Base-by-base conservation (phyloP, 2,113 vertebrate species). In the Trogon melanurus region DNA sequence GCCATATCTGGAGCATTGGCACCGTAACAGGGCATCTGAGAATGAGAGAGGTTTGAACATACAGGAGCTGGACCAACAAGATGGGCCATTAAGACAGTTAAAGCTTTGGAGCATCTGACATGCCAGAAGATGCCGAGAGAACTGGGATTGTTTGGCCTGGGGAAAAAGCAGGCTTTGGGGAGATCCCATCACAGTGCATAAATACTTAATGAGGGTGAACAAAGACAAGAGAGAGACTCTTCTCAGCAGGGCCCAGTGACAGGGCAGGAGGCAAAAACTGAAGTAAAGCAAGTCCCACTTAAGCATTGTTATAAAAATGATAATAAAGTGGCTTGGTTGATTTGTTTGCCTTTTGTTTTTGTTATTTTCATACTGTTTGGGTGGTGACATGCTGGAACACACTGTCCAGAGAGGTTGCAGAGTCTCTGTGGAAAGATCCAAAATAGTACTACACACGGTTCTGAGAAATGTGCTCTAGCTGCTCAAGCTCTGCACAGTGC, bases 311-410 rank as follows among this genome's bases (percentile, higher is more conserved):
- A 67, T n/a, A 34, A 60, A 36, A 57, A 26, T 8, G 0, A 11
- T 45, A 18, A 26, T 26, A 10, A 32, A 30, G 14, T 20, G 12
- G 10, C 11, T 73, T 16, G 8, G 8, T 36, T 36, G 10, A 14
- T 25, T 72, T 7, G 0, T 6, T 29, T 30, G 13, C 0, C 3
- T 14, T 13, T 16, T 23, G 41, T 18, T 26, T 44, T 51, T 11
- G 5, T 11, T 44, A 16, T 41, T 47, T 61, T 5, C 4, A 34
- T 32, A 30, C 29, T 5, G 1, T 23, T 53, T 9, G 4, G 2
- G 3, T 60, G 34, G 2, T 62, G 5, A 62, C 47, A n/a, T 22
- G 21, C n/a, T 71, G 48, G 13, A 65, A 20, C 6, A 45, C 9
- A 2, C 11, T 21, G 30, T 16, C 47, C 32, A 48, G 41, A 32